Evolutionary conservation across 2,797 vertebrate species (phyloP).

Genomic region (Vespertilio murinus): DNA sequence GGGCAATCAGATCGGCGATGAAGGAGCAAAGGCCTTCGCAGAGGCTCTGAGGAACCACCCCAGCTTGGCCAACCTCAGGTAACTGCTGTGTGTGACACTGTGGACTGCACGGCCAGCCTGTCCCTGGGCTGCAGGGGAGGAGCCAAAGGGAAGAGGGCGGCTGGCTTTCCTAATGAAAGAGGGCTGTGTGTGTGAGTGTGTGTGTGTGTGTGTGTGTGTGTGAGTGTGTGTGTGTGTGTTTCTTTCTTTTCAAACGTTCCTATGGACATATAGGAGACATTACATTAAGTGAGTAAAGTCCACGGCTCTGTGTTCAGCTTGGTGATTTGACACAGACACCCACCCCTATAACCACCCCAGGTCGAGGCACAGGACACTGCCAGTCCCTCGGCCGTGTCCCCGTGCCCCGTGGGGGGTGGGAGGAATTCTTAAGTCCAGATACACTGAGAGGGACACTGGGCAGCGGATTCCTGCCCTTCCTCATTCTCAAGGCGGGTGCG

Average conservation of each 20-base stretch:
- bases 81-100: neutral
- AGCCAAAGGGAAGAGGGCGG: too few relatives aligned
- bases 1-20: constrained; percentile 93
- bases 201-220: neutral
- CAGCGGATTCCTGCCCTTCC: neutral
- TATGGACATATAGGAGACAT: neutral
- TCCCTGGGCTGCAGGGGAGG: accelerated
- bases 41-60: constrained; percentile 92
- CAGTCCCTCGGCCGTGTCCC: neutral
- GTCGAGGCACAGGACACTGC: accelerated
- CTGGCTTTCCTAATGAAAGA: neutral
- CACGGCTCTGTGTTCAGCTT: neutral
- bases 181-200: too few relatives aligned
- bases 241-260: neutral
- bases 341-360: neutral
- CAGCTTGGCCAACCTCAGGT: constrained; percentile 91
- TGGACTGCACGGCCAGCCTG: neutral
- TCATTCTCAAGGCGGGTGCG: neutral
- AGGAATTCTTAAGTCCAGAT: neutral
- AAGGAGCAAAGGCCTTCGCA: constrained; percentile 93
- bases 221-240: neutral
- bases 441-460: neutral
- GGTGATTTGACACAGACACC: accelerated
- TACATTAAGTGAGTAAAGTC: neutral
- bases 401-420: neutral